Conservation (phyloP, 2,113 vertebrate genomes). For the Perca schrenkii region DNA sequence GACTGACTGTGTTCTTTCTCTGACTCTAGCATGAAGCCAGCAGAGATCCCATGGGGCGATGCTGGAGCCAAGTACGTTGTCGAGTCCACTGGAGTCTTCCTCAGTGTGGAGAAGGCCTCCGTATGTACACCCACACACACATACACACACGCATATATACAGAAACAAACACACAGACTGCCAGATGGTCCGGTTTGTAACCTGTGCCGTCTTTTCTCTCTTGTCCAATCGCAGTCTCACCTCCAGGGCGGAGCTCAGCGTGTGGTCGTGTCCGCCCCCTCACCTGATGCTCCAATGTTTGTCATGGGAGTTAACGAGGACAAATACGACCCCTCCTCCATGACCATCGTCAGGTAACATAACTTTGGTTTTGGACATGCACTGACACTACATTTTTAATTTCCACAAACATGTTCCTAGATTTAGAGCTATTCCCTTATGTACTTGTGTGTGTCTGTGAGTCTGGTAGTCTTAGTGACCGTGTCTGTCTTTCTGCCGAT, state of each 20-base stretch:
- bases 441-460: too few relatives aligned
- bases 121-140: slow-evolving; percentile 75
- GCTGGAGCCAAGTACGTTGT: slow-evolving; percentile 87
- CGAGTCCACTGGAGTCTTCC: slow-evolving; percentile 91
- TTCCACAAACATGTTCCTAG: neutral
- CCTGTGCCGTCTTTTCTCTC: neutral
- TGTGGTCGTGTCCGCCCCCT: slow-evolving; percentile 89
- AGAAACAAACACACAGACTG: neutral
- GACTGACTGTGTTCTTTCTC: slow-evolving; percentile 6
- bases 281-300: slow-evolving; percentile 91
- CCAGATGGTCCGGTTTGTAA: neutral
- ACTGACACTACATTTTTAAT: neutral
- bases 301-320: slow-evolving; percentile 94
- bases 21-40: slow-evolving; percentile 72
- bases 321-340: slow-evolving; percentile 87
- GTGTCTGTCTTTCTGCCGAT: slow-evolving; percentile 45
- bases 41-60: slow-evolving; percentile 88
- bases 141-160: neutral
- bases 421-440: neutral
- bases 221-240: slow-evolving; percentile 80
- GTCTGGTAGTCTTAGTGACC: neutral
- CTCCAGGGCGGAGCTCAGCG: slow-evolving; percentile 86
- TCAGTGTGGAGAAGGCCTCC: slow-evolving; percentile 86
- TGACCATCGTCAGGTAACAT: slow-evolving; percentile 89
- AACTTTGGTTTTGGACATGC: neutral